Base-by-base conservation (phyloP, 2,113 vertebrate genomes). In the Rhineura floridana region DNA sequence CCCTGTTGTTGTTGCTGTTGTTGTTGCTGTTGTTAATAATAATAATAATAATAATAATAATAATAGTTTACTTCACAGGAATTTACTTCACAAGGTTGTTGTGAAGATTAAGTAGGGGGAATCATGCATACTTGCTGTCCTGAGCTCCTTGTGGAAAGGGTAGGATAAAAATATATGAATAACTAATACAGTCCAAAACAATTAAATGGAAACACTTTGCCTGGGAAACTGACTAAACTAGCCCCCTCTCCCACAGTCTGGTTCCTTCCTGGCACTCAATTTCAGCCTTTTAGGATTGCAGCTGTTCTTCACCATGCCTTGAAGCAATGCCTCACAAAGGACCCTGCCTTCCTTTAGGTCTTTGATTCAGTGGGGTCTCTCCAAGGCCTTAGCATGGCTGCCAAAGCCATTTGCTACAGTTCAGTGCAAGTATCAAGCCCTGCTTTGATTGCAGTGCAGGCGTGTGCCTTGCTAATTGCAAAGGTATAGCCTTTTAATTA, bases 401-500 rank as follows among this genome's bases (percentile, higher is more conserved):
- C 86, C 89, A 80, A 17, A 33, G 33, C 63, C 42, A n/a, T 95
- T 90, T 84, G 33, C 80, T 90, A 75, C 65, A 84, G 75, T 46
- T 93, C 33, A 86, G 79, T 8, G 33, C 82, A 83, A 69, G 55
- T 86, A 79, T 36, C 42, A 63, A 30, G 39, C 39, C 19, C 23
- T 4, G 4, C 79, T 91, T 46, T 82, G 84, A 77, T 67, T 67
- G 92, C 52, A 62, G 11, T 70, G 81, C 48, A 88, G 87, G 50
- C 72, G 39, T 6, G 30, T 19, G 25, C 21, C 17, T 83, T 84
- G n/a, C 65, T 87, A 88, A 88, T 92, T 91, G 84, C 83, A 90
- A 36, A 95, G 89, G n/a, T 85, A 75, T 48, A 39, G 9, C 50
- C 79, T 93, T 93, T 93, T 89, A 48, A 86, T 93, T 89, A 93